phyloP scores from a whole-genome alignment of 2,113 vertebrate genomes.

The Natator depressus region DNA sequence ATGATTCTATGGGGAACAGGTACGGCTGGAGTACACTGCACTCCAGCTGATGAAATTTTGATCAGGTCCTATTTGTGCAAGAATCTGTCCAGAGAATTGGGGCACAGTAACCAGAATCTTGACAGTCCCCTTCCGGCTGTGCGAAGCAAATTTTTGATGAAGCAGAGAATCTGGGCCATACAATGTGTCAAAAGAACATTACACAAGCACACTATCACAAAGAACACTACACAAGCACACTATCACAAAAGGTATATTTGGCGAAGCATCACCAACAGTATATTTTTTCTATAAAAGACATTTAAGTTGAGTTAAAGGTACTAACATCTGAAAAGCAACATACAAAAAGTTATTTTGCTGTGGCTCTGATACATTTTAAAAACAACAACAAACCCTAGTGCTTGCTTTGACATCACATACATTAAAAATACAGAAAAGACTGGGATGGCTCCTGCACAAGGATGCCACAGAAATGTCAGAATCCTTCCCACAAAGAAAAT shows the following conservation, averaged over 20 bases:
- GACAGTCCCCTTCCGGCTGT: neutral
- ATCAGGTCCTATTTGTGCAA: neutral
- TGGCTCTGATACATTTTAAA: neutral
- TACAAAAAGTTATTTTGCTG: neutral
- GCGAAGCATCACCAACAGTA: neutral
- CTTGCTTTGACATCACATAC: neutral
- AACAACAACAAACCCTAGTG: neutral
- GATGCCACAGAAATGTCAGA: neutral
- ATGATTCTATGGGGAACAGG: too few species aligned
- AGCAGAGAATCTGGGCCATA: neutral
- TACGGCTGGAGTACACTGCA: neutral
- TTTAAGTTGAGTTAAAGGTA: neutral
- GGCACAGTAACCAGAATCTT: neutral
- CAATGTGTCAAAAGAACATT: neutral
- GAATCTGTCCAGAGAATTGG: neutral
- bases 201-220: neutral
- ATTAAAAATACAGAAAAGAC: neutral
- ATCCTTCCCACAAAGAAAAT: neutral
- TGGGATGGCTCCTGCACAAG: neutral
- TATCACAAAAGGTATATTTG: neutral
- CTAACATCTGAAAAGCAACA: neutral
- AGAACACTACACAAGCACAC: neutral
- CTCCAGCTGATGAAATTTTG: neutral
- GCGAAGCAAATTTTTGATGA: neutral
- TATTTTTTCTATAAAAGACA: neutral